Base-by-base conservation (phyloP, 2,113 vertebrate species). In the Corythaixoides concolor region DNA sequence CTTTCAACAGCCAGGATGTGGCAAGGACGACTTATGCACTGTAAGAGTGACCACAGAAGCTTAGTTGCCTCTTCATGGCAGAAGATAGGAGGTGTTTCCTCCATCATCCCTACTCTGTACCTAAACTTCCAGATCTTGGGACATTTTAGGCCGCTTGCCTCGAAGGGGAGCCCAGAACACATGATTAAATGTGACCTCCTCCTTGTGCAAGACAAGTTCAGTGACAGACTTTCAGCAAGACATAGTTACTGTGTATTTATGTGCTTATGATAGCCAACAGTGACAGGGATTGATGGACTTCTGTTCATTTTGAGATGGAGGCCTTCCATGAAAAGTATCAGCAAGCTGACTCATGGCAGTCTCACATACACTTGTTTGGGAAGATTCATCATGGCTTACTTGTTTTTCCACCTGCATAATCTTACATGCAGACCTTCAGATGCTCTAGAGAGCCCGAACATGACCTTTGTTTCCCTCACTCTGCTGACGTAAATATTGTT, bases 111-210 rank as follows among this genome's bases (percentile, higher is more conserved):
- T 67, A 15, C 17, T 49, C 35, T 64, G 12, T 64, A 64, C 11
- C 15, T 74, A 5, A 32, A 60, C 55, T 89, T 85, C 11, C 32
- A 52, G 41, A 85, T 52, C 35, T 8, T 49, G 28, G 35, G 21
- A 52, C 14, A 49, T 73, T 93, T 63, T 50, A 68, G 43, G 26
- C 41, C 26, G 33, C 27, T 58, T 81, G 50, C 13, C 53, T 66
- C 59, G 28, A 86, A 87, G 60, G 0, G 0, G 17, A 53, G 26
- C 27, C 8, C 53, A 81, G 72, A 85, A 23, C 0, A 0, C 16
- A 17, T 7, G 8, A 70, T 55, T 49, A 89, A 86, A 86, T 41
- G 37, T 3, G 7, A 80, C 12, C 12, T 52, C 19, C 9, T 84
- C 21, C 43, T 37, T 59, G 33, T 22, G 20, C 19, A 85, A 73